A percentile compares a stretch with the other conserved stretches of the same genome.
Evolutionary conservation across 2,888 invertebrate genomes (phyloP).

Genomic region (Synanthedon vespiformis): DNA sequence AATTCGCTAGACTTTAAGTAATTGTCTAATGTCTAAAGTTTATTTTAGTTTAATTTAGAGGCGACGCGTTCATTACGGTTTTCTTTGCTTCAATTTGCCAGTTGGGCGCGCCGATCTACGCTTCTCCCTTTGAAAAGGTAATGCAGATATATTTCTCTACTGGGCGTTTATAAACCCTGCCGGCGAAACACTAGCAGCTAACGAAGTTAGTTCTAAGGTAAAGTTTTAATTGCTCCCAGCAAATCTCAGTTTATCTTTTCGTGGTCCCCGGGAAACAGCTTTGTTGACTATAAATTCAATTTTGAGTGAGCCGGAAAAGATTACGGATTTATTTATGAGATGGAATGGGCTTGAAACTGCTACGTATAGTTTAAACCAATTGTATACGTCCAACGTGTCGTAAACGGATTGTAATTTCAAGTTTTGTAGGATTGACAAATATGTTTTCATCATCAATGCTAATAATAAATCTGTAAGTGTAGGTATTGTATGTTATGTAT

Average conservation of each 20-base stretch:
- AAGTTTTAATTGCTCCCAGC: conserved; percentile 68
- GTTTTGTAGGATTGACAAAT: no score
- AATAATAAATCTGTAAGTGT: no score
- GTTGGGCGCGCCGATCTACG: conserved; percentile 38
- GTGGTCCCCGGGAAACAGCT: conserved; percentile 51
- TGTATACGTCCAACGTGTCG: background rate
- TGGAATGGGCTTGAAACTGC: background rate
- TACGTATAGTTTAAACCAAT: background rate
- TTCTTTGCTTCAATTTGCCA: conserved; percentile 42
- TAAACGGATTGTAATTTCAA: background rate
- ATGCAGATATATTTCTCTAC: conserved; percentile 46
- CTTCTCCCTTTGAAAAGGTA: conserved; percentile 38
- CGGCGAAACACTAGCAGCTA: conserved; percentile 49
- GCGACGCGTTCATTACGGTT: conserved; percentile 34
- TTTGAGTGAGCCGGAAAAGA: conserved; percentile 42
- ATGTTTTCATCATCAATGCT: no score
- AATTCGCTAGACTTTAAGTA: background rate
- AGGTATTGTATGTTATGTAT: no score
- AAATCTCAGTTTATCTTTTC: conserved; percentile 67
- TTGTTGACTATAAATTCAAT: conserved; percentile 65
- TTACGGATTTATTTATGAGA: conserved; percentile 29
- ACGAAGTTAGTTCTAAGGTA: conserved; percentile 65
- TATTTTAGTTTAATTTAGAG: conserved; percentile 24
- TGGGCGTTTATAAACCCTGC: conserved; percentile 42
- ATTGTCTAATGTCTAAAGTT: background rate